A percentile compares a stretch with the other conserved stretches of the same genome.
Evolutionary conservation across 2,888 invertebrate genomes (phyloP).

Genomic region (Ditula angustiorana): DNA sequence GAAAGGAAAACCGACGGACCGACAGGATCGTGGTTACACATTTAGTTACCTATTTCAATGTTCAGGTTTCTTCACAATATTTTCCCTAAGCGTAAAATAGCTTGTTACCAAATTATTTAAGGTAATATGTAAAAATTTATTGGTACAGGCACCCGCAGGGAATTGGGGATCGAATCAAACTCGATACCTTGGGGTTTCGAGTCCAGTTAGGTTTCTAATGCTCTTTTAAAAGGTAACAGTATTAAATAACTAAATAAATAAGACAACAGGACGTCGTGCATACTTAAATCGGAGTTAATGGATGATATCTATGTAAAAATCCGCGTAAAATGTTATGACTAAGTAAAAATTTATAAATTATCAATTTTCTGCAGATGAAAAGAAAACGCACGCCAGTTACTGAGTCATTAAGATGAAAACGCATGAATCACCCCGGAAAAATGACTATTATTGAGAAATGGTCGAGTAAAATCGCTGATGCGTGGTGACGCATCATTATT

Average conservation of each 20-base stretch:
- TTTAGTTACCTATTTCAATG: too few species aligned
- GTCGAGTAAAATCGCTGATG: neutral
- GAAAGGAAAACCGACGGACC: too few species aligned
- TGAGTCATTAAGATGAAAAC: conserved; percentile 24
- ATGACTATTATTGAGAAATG: conserved; percentile 24
- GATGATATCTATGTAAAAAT: neutral
- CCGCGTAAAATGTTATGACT: neutral
- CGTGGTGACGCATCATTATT: conserved; percentile 1
- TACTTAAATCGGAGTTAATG: neutral
- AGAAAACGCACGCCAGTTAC: conserved; percentile 12
- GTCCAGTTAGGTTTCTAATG: too few species aligned
- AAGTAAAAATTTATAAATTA: conserved; percentile 13
- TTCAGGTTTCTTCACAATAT: too few species aligned
- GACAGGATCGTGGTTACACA: too few species aligned
- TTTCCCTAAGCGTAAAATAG: too few species aligned
- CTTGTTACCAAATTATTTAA: too few species aligned
- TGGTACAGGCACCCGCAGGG: too few species aligned
- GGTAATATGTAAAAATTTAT: too few species aligned
- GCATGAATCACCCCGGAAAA: conserved; percentile 31
- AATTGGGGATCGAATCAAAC: too few species aligned
- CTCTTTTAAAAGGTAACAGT: too few species aligned
- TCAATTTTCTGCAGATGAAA: conserved; percentile 21
- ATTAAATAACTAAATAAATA: neutral
- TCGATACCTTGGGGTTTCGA: too few species aligned
- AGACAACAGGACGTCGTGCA: neutral